Evolutionary conservation across 2,888 invertebrate species (phyloP).

Genomic region (Argyra leucocephala): DNA sequence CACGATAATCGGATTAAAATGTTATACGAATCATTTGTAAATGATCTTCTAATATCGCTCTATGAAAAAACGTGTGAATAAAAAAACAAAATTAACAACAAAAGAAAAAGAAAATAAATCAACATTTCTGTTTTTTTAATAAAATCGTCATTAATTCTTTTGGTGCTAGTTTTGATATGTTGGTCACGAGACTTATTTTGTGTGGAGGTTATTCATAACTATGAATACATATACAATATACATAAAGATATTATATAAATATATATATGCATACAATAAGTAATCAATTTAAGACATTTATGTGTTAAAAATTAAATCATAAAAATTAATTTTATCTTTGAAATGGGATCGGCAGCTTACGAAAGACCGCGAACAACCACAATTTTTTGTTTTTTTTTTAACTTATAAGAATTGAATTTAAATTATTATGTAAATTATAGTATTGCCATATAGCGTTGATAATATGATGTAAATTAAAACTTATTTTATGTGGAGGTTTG

Average conservation of each 20-base stretch:
- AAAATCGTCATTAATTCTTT: background rate
- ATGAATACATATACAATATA: too few species aligned
- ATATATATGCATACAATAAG: background rate
- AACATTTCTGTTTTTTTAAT: too few species aligned
- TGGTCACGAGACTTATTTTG: background rate
- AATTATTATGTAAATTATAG: background rate
- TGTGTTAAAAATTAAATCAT: conserved; percentile 4
- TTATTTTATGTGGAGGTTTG: background rate
- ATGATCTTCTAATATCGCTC: background rate
- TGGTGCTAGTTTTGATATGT: background rate
- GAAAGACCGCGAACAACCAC: too few species aligned
- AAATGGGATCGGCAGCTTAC: background rate
- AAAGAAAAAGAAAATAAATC: too few species aligned
- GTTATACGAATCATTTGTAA: background rate
- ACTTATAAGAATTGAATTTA: background rate
- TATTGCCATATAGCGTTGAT: background rate
- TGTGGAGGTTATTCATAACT: background rate
- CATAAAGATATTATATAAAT: too few species aligned
- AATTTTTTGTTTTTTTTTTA: too few species aligned
- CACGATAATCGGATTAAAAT: background rate
- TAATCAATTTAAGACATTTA: background rate
- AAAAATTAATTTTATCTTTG: too few species aligned
- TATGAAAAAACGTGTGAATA: too few species aligned
- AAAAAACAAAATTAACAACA: too few species aligned
- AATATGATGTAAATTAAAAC: background rate